phyloP scores from a whole-genome alignment of 2,797 vertebrate genomes.

The Semotilus atromaculatus region DNA sequence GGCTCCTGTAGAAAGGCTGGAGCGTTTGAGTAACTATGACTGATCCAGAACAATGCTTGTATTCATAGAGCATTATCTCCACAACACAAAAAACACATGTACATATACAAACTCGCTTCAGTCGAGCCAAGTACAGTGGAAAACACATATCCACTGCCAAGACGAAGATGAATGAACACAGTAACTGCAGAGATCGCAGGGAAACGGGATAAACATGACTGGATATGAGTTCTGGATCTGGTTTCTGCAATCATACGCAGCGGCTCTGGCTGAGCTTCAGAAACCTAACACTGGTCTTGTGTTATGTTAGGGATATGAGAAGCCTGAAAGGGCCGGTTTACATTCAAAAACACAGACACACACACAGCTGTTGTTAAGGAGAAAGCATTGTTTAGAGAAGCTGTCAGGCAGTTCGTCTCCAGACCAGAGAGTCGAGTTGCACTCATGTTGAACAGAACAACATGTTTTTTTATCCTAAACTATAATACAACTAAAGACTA shows the following conservation, averaged over 20 bases:
- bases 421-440: too few relatives aligned
- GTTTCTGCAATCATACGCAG: slow-evolving; percentile 21
- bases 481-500: too few relatives aligned
- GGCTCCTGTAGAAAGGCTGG: slow-evolving; percentile 1
- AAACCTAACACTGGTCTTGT: background rate
- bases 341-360: background rate
- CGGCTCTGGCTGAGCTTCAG: background rate
- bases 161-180: slow-evolving; percentile 10
- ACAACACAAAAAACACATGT: slow-evolving; percentile 41
- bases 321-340: background rate
- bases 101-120: slow-evolving; percentile 25
- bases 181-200: background rate
- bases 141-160: slow-evolving; percentile 13
- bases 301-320: background rate
- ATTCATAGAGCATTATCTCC: slow-evolving; percentile 46
- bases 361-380: background rate
- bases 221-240: slow-evolving; percentile 9
- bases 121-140: slow-evolving; percentile 1
- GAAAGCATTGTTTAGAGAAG: background rate
- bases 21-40: slow-evolving; percentile 42
- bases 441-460: background rate
- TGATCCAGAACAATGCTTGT: slow-evolving; percentile 53
- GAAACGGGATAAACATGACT: slow-evolving; percentile 4
- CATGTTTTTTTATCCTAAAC: background rate
- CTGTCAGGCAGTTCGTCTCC: too few relatives aligned